Evolutionary conservation across 2,888 invertebrate genomes (phyloP), one percentile per base, ranked within the genome.

Genomic region (Thymelicus acteon): DNA sequence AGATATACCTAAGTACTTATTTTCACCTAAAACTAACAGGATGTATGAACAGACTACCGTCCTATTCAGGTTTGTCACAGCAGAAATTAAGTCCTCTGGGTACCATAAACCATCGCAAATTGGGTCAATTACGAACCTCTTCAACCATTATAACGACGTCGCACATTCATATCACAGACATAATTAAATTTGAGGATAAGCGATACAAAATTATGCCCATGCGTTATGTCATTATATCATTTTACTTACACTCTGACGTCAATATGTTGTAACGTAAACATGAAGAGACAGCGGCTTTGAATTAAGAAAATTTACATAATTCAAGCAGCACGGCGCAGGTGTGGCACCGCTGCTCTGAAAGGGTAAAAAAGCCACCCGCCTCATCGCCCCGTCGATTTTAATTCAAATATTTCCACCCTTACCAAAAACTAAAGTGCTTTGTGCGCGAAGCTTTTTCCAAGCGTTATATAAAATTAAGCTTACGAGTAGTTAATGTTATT

Each of bases 291-390:
- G 57, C 13, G 74, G 75, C 72, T 72, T 54, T 54, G 69, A 72
- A 75, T 78, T 77, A 77, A 78, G 78, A 78, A 78, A 76, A 78
- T 79, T 79, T 76, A 76, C 79, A 79, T 79, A 79, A 79, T 78
- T 76, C 74, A 77, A 72, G 74, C 74, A 73, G 73, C 76, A 69
- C 5, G 24, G 60, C 67, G 13, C 79, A 79, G 79, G 79, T 80
- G 79, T 72, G 72, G 61, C 75, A 68, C 71, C 24, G 54, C 24
- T 71, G 64, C 73, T 72, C 73, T 78, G 73, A 79, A 80, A 79
- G 79, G 79, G 78, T 78, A 75, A 77, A 77, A 76, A 75, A 72
- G 72, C 64, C 72, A 72, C 72, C 67, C 72, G 73, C 75, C 69
- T 76, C 78, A 74, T 75, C 76, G 73, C 75, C 66, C 72, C 71